Evolutionary conservation across 2,888 invertebrate genomes (phyloP), one percentile per base, ranked within the genome.

Genomic region (Bellardia pandia): DNA sequence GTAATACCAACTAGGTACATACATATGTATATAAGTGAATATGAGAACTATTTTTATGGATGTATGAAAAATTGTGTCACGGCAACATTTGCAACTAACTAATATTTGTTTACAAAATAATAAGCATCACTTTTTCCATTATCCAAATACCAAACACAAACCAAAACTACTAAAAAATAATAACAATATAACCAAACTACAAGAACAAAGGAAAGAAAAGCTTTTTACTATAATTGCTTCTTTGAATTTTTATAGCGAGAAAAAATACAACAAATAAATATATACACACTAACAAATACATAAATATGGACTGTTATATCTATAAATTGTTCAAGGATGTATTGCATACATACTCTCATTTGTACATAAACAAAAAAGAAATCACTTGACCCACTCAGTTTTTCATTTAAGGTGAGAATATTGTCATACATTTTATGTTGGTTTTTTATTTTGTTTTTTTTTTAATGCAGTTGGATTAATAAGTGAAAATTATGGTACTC

Each of bases 401-500:
- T 68, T 85, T 85, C 51, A 68, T 79, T 79, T 85, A 56, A 79
- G 69, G 85, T 75, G 75, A 80, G 75, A 85, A 85, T 75, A 79
- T 76, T 75, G 75, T 76, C 79, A 80, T 56, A 71, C 62, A 62
- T 76, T 75, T 85, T 68, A 69, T 23, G 13, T 56, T 68, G 45
- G 45, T 74, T 53, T 82, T 74, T 62, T 68, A 3, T 62, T 13
- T n/a, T 68, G 75, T 16, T 69, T 37, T 62, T 77, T 74, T 87
- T 23, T 64, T 75, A 75, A 78, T 87, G 87, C 87, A 75, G 87
- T 85, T 85, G 89, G 88, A 88, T 89, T 89, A 88, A 88, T 89
- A 89, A 88, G 86, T 88, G 85, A 85, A 88, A 89, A 88, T 89
- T 88, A 89, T 89, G 86, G 81, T 86, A 88, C 89, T 88, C 89